Evolutionary conservation across 1,140 invertebrate species (phyloP).

Genomic region (Hycleus phaleratus): DNA sequence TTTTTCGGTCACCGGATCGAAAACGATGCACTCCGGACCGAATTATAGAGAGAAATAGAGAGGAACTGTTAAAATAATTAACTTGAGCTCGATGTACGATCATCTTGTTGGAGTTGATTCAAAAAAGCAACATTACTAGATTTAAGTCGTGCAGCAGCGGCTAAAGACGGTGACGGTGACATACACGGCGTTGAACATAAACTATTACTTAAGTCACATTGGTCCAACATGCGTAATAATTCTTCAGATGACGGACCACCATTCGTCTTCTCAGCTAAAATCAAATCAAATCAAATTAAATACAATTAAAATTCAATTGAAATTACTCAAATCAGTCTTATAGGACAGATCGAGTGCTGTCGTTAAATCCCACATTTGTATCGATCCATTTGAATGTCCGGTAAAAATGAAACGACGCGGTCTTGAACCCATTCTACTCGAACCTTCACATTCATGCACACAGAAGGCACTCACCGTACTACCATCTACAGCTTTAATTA

Average conservation of each 20-base stretch:
- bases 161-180: constrained; percentile 66
- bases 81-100: constrained; percentile 27
- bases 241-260: constrained; percentile 87
- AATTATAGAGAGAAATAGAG: too few relatives aligned
- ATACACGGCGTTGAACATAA: constrained; percentile 77
- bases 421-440: constrained; percentile 82
- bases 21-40: too few relatives aligned
- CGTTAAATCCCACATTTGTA: constrained; percentile 98
- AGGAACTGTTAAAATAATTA: not conserved
- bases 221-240: constrained; percentile 80
- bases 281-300: not conserved
- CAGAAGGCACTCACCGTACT: constrained; percentile 94
- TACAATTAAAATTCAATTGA: not conserved
- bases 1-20: not conserved
- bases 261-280: constrained; percentile 44
- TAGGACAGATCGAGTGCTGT: constrained; percentile 80
- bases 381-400: constrained; percentile 87
- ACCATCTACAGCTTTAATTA: constrained; percentile 88
- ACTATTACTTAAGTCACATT: constrained; percentile 84
- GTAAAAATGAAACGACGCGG: constrained; percentile 89
- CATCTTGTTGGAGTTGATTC: constrained; percentile 51
- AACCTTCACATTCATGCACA: constrained; percentile 95
- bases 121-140: constrained; percentile 66
- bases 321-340: constrained; percentile 55
- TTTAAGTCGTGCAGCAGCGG: constrained; percentile 57